Base-by-base conservation (phyloP, 2,797 vertebrate genomes). In the Poecile montanus region DNA sequence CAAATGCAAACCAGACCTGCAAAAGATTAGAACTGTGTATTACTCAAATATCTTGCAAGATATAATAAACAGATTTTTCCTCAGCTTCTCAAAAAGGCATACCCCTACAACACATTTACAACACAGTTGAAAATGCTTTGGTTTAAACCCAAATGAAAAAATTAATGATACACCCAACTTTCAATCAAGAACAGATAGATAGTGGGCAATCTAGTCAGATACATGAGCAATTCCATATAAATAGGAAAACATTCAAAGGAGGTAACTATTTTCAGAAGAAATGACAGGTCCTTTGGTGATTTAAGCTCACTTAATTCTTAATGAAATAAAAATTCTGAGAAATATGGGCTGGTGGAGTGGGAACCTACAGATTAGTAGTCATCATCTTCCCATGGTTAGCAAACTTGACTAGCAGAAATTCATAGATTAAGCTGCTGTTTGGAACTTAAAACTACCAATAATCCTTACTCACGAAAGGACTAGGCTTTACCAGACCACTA, bases 1-100 rank as follows among this genome's bases (percentile, higher is more conserved):
- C 99, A 78, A 99, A 99, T 16, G 99, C 99, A 96, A 99, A 99
- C 99, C 99, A 99, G 98, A 99, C 98, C 99, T 99, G 96, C 90
- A 97, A 96, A 92, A 80, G 45, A 96, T 73, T 1, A 67, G 42
- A 36, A 45, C 4, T 0, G 0, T 60, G 5, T 26, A 67, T 71
- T 32, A 92, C 20, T 63, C 29, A 76, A 50, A 71, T 23, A 16
- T 63, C 70, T 54, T 68, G 42, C 3, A 15, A 53, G 66, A 27
- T 54, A 32, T 5, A 53, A 75, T 20, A 77, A 78, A 89, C 3
- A 66, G 6, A 38, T 42, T 83, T 60, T 88, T 40, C 45, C 27
- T 75, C 51, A 65, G 63, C 19, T 84, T 96, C 26, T 15, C 5
- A 62, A 74, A 93, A 89, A 47, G 16, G 11, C 2, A n/a, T 48